A percentile compares a stretch with the other conserved stretches of the same genome.
Evolutionary conservation across 2,888 invertebrate genomes (phyloP).

Genomic region (Alloplasta piceator): DNA sequence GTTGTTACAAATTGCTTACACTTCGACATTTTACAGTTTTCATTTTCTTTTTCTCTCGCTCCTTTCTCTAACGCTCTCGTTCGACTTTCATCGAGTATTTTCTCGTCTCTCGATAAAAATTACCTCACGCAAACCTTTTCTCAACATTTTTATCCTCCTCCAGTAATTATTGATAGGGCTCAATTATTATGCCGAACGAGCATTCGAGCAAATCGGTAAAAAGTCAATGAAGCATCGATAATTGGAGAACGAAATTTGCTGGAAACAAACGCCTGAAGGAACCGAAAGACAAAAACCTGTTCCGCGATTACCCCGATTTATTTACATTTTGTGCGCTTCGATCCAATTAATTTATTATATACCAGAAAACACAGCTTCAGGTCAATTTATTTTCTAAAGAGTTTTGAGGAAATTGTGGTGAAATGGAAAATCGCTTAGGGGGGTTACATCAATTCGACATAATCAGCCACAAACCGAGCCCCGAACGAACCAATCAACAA

Average conservation of each 20-base stretch:
- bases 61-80: too few species aligned
- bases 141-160: too few species aligned
- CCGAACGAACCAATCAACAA: too few species aligned
- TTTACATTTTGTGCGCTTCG: neutral
- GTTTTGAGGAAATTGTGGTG: neutral
- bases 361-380: neutral
- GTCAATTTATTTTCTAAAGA: neutral
- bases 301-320: neutral
- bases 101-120: too few species aligned
- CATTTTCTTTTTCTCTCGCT: neutral
- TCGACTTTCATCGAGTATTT: too few species aligned
- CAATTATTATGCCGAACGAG: too few species aligned
- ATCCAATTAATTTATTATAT: slow-evolving; percentile 37
- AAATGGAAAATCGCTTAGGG: slow-evolving; percentile 6
- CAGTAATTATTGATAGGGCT: too few species aligned
- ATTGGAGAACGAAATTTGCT: neutral
- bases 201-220: too few species aligned
- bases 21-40: slow-evolving; percentile 28
- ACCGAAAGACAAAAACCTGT: neutral
- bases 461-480: too few species aligned
- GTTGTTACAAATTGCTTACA: slow-evolving; percentile 8
- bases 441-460: neutral
- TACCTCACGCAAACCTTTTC: too few species aligned
- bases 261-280: neutral
- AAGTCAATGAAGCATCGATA: too few species aligned